Evolutionary conservation across 2,113 vertebrate genomes (phyloP), one percentile per base, ranked within the genome.

Genomic region (Otolemur garnettii): DNA sequence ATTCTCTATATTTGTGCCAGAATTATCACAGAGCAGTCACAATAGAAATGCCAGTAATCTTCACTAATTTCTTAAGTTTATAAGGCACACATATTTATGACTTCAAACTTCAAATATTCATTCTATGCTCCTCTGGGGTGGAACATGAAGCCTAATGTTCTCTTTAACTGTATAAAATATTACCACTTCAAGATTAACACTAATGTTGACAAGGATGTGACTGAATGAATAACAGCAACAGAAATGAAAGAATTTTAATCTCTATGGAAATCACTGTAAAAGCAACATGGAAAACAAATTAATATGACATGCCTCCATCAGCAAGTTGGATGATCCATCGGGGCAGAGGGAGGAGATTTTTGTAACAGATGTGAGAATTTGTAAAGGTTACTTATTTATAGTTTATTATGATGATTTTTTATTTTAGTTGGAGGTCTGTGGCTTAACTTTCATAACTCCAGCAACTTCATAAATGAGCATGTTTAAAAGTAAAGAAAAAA

Each of bases 231-330:
- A 90, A 93, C 1, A 84, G 15, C 30, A 94, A 72, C 9, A 38
- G 45, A 95, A 94, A 97, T 77, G 24, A 84, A 89, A 68, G 22
- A 19, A 77, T 83, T 95, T 82, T 83, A 35, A 93, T 87, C 17
- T 88, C 42, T 62, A 15, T 22, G 69, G 64, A 80, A 93, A 94
- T 87, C 4, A 64, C 21, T 53, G 21, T 94, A 80, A 94, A 90
- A 84, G 33, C 6, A 94, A 94, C 30, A 66, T 35, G 33, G 55
- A 92, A 88, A 93, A 91, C 57, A 81, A 81, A 68, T 91, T 89
- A 10, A n/a, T 17, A 88, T 9, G 84, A 89, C 71, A 83, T n/a
- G 28, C 9, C n/a, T 66, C 45, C 42, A 22, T 74, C 62, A 91
- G 42, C 82, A 87, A 81, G 14, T 30, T 53, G 26, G 28, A 60